Evolutionary conservation across 2,888 invertebrate species (phyloP).

Genomic region (Agrochola lychnidis): DNA sequence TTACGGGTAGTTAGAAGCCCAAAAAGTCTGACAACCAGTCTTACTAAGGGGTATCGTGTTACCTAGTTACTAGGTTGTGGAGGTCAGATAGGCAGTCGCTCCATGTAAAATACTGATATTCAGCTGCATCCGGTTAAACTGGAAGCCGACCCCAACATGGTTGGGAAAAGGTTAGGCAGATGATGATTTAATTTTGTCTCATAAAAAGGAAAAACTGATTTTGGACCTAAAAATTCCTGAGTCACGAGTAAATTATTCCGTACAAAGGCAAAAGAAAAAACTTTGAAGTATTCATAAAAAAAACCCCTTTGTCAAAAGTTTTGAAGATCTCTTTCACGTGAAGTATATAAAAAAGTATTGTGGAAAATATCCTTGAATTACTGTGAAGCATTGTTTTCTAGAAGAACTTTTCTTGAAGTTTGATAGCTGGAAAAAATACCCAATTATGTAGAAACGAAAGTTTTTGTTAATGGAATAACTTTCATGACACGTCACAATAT

Average conservation of each 20-base stretch:
- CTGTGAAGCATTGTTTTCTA: conserved; percentile 18
- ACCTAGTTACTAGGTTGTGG: too few species aligned
- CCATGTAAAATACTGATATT: too few species aligned
- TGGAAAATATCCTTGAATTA: conserved; percentile 15
- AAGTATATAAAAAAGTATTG: conserved; percentile 23
- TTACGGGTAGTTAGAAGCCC: too few species aligned
- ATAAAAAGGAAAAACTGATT: conserved; percentile 2
- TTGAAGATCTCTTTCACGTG: conserved; percentile 32
- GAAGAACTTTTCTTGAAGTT: conserved; percentile 9
- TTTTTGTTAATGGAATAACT: neutral
- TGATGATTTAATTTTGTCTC: too few species aligned
- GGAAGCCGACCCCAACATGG: too few species aligned
- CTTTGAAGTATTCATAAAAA: conserved; percentile 31
- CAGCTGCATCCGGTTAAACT: too few species aligned
- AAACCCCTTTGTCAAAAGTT: conserved; percentile 54
- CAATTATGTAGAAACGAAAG: neutral
- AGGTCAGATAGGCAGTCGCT: too few species aligned
- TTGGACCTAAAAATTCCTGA: neutral
- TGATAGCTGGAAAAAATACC: conserved; percentile 5
- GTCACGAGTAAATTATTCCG: conserved; percentile 18
- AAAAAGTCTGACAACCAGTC: too few species aligned
- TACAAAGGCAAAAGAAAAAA: conserved; percentile 32
- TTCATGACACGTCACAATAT: neutral
- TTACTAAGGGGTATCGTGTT: too few species aligned
- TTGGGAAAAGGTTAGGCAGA: too few species aligned